Evolutionary conservation across 2,113 vertebrate genomes (phyloP), one percentile per base, ranked within the genome.

Genomic region (Saguinus midas): DNA sequence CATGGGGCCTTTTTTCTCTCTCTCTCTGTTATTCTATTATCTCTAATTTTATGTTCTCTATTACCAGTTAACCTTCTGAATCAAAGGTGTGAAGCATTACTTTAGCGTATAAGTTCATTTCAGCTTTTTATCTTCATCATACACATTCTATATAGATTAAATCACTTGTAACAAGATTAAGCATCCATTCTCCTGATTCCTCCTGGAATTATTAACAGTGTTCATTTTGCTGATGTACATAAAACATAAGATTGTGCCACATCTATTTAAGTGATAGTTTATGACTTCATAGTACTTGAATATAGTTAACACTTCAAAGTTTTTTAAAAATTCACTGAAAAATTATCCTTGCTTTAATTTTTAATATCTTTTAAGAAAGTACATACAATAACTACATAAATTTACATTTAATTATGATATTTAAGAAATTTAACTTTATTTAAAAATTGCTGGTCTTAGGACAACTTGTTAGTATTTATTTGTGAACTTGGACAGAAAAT

Each of bases 401-500:
- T 64, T 87, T 66, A 35, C 43, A 57, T 57, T 82, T 75, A 61
- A 23, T 55, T 91, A 93, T 75, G 3, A 12, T 88, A 27, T 43
- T 87, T 23, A 16, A 87, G 50, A 91, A 43, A n/a, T 18, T 75
- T 23, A 50, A 40, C 68, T 75, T 8, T 2, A 55, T 81, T 85
- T 76, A 8, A 84, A 85, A 85, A 82, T 73, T 4, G 29, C 3
- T 79, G 5, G 0, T 73, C 20, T 89, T 68, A 70, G 2, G 23
- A 37, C 1, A 82, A 66, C 12, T 76, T 29, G 20, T 64, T 75
- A n/a, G 83, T 90, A 89, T 8, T 58, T 84, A 68, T 35, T 72
- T 61, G 10, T 93, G 25, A 83, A 87, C 9, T 84, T 91, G 35
- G 29, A 57, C 73, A 78, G 35, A 90, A 90, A 96, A 64, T 93